Conservation (phyloP, 2,888 invertebrate species). For the Drosophila mayaguana region DNA sequence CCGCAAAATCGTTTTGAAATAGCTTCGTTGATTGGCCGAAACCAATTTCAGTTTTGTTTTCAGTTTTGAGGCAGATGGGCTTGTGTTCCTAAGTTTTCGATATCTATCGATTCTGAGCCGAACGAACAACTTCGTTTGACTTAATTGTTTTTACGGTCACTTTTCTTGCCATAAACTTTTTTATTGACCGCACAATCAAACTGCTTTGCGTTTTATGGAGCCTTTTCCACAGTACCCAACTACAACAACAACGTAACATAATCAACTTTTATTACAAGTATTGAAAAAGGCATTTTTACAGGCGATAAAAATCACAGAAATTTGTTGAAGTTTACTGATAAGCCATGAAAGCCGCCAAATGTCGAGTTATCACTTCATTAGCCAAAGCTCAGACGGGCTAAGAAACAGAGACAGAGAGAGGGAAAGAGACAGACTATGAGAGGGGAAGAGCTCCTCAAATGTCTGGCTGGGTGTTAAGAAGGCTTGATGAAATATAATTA, state of each 20-base stretch:
- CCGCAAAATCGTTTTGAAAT: conserved; percentile 60
- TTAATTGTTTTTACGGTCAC: conserved; percentile 72
- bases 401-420: conserved; percentile 4
- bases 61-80: background rate
- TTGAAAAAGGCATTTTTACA: conserved; percentile 55
- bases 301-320: conserved; percentile 69
- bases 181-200: conserved; percentile 63
- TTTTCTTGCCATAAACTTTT: conserved; percentile 63
- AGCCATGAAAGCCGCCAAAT: conserved; percentile 18
- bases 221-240: conserved; percentile 31
- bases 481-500: conserved; percentile 32
- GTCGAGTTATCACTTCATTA: conserved; percentile 73
- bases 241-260: conserved; percentile 20
- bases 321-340: conserved; percentile 63
- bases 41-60: background rate
- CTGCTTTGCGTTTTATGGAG: conserved; percentile 68
- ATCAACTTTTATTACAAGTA: conserved; percentile 58
- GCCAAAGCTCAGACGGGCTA: conserved; percentile 15
- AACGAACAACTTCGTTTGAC: conserved; percentile 50
- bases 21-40: conserved; percentile 30
- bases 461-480: conserved; percentile 3
- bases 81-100: background rate
- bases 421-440: no score
- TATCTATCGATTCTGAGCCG: conserved; percentile 19
- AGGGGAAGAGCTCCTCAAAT: background rate